phyloP scores from a whole-genome alignment of 2,113 vertebrate genomes.

The Zonotrichia leucophrys region DNA sequence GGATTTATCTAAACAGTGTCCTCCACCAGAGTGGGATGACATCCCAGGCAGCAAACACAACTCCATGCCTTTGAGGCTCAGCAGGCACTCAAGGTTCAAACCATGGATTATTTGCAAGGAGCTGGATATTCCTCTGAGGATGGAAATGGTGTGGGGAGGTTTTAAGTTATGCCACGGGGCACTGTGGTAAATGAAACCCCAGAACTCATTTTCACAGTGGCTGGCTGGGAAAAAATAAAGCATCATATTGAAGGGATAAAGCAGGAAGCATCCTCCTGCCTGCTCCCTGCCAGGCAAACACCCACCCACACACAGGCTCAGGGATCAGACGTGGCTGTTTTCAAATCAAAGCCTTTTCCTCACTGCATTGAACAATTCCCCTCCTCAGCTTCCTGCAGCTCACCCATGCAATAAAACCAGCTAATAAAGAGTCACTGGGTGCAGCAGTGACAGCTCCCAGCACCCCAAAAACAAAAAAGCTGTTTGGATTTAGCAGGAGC shows the following conservation, averaged over 20 bases:
- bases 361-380: not conserved
- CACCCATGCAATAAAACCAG: not conserved
- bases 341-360: not conserved
- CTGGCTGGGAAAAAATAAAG: not conserved
- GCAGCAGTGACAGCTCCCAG: not conserved
- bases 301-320: slow-evolving; percentile 39
- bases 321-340: slow-evolving; percentile 11
- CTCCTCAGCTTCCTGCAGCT: not conserved
- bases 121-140: not conserved
- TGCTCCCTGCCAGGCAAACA: slow-evolving; percentile 30
- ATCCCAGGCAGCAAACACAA: not conserved
- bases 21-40: not conserved
- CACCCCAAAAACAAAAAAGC: not conserved
- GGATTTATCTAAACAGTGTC: not conserved
- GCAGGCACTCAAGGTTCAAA: not conserved
- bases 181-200: not conserved
- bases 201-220: not conserved
- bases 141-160: not conserved
- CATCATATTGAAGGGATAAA: not conserved
- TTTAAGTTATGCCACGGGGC: not conserved
- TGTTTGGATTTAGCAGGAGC: not conserved
- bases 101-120: not conserved
- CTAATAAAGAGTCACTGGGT: not conserved
- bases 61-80: not conserved
- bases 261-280: slow-evolving; percentile 30